Conservation (phyloP, 2,113 vertebrate species). For the Cyphomyrus discorhynchus region DNA sequence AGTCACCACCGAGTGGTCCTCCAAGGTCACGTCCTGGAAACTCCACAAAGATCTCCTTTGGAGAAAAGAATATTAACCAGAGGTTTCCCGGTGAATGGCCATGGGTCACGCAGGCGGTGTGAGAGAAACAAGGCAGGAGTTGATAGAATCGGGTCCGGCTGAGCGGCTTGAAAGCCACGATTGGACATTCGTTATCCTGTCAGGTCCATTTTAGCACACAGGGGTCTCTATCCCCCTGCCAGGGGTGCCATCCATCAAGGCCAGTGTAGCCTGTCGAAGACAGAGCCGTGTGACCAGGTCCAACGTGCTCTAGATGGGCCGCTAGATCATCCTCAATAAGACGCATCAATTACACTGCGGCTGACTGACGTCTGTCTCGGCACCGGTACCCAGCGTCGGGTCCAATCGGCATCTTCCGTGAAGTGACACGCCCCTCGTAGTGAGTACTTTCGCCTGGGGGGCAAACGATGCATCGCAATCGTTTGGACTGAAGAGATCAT, state of each 20-base stretch:
- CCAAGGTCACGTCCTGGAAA: slow-evolving; percentile 10
- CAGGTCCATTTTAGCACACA: slow-evolving; percentile 3
- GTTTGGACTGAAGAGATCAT: neutral
- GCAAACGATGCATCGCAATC: neutral
- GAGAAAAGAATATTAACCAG: slow-evolving; percentile 18
- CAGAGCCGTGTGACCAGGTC: neutral
- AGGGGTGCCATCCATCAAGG: neutral
- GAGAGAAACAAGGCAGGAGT: neutral
- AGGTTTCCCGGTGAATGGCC: slow-evolving; percentile 11
- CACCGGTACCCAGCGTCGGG: neutral
- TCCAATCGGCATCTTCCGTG: neutral
- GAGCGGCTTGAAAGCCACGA: slow-evolving; percentile 4
- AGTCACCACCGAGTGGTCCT: slow-evolving; percentile 11
- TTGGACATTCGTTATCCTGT: slow-evolving; percentile 23
- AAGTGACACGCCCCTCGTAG: neutral
- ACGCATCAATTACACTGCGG: neutral
- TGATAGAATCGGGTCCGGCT: slow-evolving; percentile 10
- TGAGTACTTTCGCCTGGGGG: neutral
- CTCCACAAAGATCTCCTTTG: neutral
- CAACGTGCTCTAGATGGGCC: neutral
- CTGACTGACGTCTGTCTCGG: neutral
- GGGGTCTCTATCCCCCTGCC: neutral
- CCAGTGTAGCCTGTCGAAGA: neutral
- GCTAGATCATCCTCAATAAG: slow-evolving; percentile 8
- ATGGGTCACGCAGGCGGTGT: neutral